Percentiles rank a stretch among this genome's conserved stretches.
Conservation (phyloP, 1,140 invertebrate genomes). For the Nomia melanderi region DNA sequence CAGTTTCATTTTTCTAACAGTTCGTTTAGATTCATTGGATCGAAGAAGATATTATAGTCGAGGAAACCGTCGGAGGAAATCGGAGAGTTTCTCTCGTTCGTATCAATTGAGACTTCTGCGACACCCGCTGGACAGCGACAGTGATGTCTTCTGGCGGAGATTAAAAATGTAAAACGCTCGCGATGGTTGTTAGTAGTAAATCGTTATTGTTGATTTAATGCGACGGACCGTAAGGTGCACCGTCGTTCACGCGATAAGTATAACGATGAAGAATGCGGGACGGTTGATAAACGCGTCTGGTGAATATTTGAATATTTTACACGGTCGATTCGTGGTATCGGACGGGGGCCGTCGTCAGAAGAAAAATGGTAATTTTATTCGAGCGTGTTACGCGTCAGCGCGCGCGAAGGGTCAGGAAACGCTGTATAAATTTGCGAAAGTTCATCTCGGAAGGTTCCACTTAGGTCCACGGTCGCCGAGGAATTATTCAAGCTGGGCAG, state of each 20-base stretch:
- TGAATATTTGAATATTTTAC: not conserved
- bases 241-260: no score
- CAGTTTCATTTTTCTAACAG: no score
- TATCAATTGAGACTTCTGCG: no score
- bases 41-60: no score
- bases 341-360: not conserved
- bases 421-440: constrained; percentile 63
- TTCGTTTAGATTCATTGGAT: no score
- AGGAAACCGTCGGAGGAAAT: no score
- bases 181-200: no score
- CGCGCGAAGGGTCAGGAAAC: constrained; percentile 41
- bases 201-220: not conserved
- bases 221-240: not conserved
- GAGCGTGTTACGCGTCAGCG: constrained; percentile 36
- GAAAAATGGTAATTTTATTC: constrained; percentile 51
- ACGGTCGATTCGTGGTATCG: not conserved
- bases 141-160: no score
- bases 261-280: not conserved
- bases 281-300: not conserved
- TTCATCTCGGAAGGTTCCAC: constrained; percentile 59
- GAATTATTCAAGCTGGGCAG: constrained; percentile 67
- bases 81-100: no score
- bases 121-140: no score
- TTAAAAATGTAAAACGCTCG: no score
- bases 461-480: constrained; percentile 44